These are phyloP conservation scores for Aethina tumida DNA, from an alignment of 1,140 invertebrate genomes.

Conservation along the genomic window DNA sequence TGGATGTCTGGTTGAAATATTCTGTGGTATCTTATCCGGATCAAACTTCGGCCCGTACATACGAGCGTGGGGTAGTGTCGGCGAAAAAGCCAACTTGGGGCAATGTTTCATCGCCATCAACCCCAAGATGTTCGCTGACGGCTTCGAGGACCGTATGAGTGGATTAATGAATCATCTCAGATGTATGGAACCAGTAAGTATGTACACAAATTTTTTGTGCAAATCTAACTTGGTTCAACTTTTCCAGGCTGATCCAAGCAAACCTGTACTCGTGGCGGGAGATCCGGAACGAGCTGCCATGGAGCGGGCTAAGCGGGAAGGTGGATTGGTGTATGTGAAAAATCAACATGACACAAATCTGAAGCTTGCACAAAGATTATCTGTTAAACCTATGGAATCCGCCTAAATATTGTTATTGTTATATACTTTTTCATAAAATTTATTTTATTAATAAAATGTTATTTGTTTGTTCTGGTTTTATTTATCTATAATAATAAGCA, in stretches of 20 bases:
- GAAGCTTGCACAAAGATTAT: slow-evolving; percentile 16
- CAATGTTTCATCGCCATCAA: slow-evolving; percentile 89
- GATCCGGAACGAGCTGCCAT: slow-evolving; percentile 72
- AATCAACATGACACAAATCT: slow-evolving; percentile 20
- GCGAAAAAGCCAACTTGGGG: slow-evolving; percentile 66
- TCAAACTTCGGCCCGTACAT: slow-evolving; percentile 58
- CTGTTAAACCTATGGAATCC: slow-evolving; percentile 13
- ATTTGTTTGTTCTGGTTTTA: too few relatives aligned
- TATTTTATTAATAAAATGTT: too few relatives aligned
- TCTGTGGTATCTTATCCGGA: slow-evolving; percentile 61
- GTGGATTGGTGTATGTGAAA: slow-evolving; percentile 61
- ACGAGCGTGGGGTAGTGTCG: slow-evolving; percentile 59
- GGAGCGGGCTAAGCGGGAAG: slow-evolving; percentile 50
- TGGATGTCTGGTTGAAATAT: slow-evolving; percentile 76
- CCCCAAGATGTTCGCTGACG: slow-evolving; percentile 71
- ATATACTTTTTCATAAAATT: too few relatives aligned
- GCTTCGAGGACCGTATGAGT: slow-evolving; percentile 64
- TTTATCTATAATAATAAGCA: too few relatives aligned
- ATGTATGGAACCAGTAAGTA: slow-evolving; percentile 19
- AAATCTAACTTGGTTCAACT: neutral
- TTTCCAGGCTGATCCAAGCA: slow-evolving; percentile 46
- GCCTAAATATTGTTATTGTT: slow-evolving; percentile 2
- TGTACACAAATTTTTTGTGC: neutral
- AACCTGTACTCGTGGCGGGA: slow-evolving; percentile 70
- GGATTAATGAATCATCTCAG: slow-evolving; percentile 18